These are phyloP conservation scores for Harpalus rubripes DNA, from an alignment of 2,888 invertebrate genomes.

Conservation along the genomic window DNA sequence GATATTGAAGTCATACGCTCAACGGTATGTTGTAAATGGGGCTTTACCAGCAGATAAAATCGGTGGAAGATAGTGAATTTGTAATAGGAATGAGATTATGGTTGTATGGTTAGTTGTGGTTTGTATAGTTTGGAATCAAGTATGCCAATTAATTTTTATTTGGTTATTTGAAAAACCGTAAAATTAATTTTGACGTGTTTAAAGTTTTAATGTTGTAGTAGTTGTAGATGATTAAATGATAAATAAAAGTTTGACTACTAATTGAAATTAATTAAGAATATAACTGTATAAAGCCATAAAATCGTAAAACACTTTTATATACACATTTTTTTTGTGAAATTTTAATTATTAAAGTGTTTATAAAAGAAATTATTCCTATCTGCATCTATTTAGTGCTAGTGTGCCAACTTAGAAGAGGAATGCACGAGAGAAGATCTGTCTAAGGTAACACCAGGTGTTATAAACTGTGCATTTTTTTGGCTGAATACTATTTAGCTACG, in stretches of 20 bases:
- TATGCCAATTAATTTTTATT: constrained; percentile 42
- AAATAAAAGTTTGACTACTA: constrained; percentile 6
- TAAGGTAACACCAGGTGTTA: no score
- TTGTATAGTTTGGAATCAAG: no score
- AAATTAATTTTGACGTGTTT: not conserved
- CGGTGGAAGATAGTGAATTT: constrained; percentile 5
- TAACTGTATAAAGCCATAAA: no score
- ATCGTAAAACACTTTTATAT: no score
- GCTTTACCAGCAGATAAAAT: not conserved
- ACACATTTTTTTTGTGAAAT: no score
- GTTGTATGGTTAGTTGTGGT: constrained; percentile 9
- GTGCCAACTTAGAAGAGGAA: no score
- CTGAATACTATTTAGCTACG: no score
- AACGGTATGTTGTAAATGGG: constrained; percentile 10
- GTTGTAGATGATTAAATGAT: constrained; percentile 4
- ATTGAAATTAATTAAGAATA: constrained; percentile 21
- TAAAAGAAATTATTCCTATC: no score
- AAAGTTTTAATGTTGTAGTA: not conserved
- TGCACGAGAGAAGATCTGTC: no score
- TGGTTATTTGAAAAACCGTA: constrained; percentile 6
- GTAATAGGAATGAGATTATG: constrained; percentile 1
- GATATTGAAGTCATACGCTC: constrained; percentile 49
- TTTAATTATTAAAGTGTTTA: no score
- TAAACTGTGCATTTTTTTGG: no score
- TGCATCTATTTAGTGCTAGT: no score